These are phyloP conservation scores for Phrynosoma blainvillii DNA, from an alignment of 2,113 vertebrate species.

Conservation along the genomic window DNA sequence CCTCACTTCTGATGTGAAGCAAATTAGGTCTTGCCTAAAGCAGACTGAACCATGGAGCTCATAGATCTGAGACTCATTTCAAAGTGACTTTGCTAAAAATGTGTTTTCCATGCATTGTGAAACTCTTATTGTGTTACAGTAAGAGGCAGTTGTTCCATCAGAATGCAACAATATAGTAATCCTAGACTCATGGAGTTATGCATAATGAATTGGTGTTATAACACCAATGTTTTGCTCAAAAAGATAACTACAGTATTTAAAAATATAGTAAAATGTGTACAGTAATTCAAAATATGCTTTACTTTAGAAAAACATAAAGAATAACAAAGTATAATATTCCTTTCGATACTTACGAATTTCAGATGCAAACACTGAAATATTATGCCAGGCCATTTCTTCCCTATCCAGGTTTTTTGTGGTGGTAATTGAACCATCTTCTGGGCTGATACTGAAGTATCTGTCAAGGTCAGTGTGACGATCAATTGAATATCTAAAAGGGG, in stretches of 20 bases:
- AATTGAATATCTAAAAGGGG: conserved; percentile 89
- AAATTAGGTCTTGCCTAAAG: too few species aligned
- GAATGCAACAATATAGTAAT: too few species aligned
- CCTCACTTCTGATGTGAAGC: too few species aligned
- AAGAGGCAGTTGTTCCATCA: too few species aligned
- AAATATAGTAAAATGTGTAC: too few species aligned
- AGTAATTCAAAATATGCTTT: background rate
- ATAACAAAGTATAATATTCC: background rate
- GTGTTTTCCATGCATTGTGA: too few species aligned
- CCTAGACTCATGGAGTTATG: too few species aligned
- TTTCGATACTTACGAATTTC: conserved; percentile 85
- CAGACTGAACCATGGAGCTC: too few species aligned
- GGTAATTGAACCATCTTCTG: conserved; percentile 92
- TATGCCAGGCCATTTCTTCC: conserved; percentile 92
- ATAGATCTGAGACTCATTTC: too few species aligned
- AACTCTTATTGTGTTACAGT: too few species aligned
- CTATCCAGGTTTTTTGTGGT: conserved; percentile 91
- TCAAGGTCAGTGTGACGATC: conserved; percentile 94
- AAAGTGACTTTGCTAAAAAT: too few species aligned
- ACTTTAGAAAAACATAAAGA: background rate
- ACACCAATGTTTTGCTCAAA: background rate
- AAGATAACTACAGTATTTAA: background rate
- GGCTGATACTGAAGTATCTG: conserved; percentile 90
- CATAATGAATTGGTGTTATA: too few species aligned
- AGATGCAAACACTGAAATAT: conserved; percentile 93